Percentiles rank a stretch among this genome's conserved stretches.
Conservation (phyloP, 2,888 invertebrate genomes). For the Orthosia gothica region DNA sequence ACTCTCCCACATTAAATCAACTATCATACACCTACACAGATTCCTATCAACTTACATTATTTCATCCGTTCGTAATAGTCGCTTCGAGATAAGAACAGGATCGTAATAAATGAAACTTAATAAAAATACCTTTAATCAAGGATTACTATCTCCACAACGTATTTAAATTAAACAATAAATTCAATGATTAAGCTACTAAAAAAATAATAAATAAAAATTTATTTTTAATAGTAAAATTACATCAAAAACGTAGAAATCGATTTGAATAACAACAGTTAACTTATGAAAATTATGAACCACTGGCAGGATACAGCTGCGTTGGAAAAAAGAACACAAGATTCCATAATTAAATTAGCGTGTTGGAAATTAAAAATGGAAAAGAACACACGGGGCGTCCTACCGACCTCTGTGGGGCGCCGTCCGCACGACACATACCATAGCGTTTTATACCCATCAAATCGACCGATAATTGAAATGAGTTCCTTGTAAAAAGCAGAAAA, state of each 20-base stretch:
- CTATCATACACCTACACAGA: conserved; percentile 80
- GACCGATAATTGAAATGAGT: conserved; percentile 91
- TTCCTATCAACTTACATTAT: conserved; percentile 68
- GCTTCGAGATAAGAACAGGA: conserved; percentile 61
- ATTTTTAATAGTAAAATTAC: conserved; percentile 67
- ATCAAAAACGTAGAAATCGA: conserved; percentile 65
- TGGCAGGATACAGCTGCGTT: conserved; percentile 87
- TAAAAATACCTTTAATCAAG: conserved; percentile 68
- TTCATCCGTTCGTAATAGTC: conserved; percentile 70
- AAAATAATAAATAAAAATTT: conserved; percentile 61
- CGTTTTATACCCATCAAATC: conserved; percentile 90
- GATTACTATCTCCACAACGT: conserved; percentile 60
- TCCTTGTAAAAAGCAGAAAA: conserved; percentile 91
- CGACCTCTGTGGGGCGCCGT: conserved; percentile 88
- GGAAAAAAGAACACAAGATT: conserved; percentile 78
- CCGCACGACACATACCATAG: conserved; percentile 87
- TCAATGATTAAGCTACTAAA: conserved; percentile 67
- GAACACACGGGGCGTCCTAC: conserved; percentile 83
- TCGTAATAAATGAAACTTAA: conserved; percentile 66
- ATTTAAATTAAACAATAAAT: conserved; percentile 67
- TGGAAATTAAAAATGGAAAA: conserved; percentile 84
- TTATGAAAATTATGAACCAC: conserved; percentile 81
- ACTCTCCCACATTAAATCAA: conserved; percentile 77
- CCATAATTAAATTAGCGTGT: conserved; percentile 91
- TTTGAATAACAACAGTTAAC: conserved; percentile 79